phyloP scores from a whole-genome alignment of 1,140 invertebrate species.

The Orussus abietinus region DNA sequence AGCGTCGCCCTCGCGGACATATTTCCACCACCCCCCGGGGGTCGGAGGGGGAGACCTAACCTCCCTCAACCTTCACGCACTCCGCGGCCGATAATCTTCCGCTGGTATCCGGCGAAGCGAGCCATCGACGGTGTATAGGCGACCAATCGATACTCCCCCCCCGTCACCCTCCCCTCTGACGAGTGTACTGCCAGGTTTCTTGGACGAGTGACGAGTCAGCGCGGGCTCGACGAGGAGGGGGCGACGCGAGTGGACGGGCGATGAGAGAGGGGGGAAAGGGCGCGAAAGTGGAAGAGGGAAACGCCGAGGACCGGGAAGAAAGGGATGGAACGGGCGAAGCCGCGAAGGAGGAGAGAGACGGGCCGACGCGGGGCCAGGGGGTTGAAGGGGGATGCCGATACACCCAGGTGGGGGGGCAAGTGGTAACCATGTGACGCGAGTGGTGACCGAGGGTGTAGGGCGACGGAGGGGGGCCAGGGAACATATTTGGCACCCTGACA shows the following conservation, averaged over 20 bases:
- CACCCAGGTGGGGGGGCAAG: neutral
- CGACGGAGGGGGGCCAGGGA: no score
- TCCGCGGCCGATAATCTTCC: no score
- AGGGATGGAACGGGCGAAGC: neutral
- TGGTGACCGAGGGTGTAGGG: neutral
- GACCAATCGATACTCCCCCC: slow-evolving; percentile 25
- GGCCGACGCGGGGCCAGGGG: neutral
- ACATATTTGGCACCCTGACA: no score
- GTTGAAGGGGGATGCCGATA: neutral
- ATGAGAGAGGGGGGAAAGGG: neutral
- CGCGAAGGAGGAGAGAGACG: neutral
- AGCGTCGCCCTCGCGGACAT: no score
- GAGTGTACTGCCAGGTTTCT: no score
- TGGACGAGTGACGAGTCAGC: slow-evolving; percentile 5
- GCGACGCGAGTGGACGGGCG: no score
- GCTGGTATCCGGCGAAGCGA: no score
- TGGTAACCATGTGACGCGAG: neutral
- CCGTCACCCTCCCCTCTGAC: slow-evolving; percentile 5
- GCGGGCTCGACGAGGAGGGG: slow-evolving; percentile 4
- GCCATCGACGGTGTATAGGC: slow-evolving; percentile 23
- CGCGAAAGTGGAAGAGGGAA: neutral
- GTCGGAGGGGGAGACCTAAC: no score
- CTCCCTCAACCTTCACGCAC: no score
- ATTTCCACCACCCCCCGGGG: no score
- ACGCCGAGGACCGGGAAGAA: neutral